Evolutionary conservation across 2,888 invertebrate species (phyloP), one percentile per base, ranked within the genome.

Genomic region (Lycocerus yunnanus): DNA sequence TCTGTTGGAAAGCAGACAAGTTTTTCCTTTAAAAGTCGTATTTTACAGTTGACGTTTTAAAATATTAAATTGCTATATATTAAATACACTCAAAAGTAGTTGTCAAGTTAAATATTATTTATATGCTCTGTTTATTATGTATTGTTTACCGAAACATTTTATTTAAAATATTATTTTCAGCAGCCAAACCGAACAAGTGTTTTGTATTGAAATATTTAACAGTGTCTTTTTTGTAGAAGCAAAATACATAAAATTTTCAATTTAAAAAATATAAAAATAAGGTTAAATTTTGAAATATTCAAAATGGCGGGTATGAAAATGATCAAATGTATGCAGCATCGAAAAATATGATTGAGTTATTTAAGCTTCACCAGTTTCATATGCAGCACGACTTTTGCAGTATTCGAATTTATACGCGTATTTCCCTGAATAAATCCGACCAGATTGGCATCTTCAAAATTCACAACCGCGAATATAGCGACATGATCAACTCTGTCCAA

Each of bases 371-470:
- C 69, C 75, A 75, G 75, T 72, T 75, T 75, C 75, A 72, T 72
- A 69, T 75, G 75, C 71, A 72, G 66, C 65, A 65, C 71, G 72
- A 75, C 69, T 71, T 73, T 74, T 74, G 58, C 74, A 27, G 75
- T 75, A 75, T 75, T 65, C 63, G 75, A 75, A 75, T 72, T 75
- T 75, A 74, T 74, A 70, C 75, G 72, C 72, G 75, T 75, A 75
- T 70, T 75, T 75, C 72, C 72, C 75, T 68, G 75, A 75, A 75
- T 72, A 73, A 75, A 72, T 75, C 72, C 67, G 67, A 70, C 67
- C 66, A 72, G 72, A 75, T 72, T 75, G 75, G 72, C 75, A 70
- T 72, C 75, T 72, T 72, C 75, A 72, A 72, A 75, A 72, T 70
- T 75, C 75, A 71, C 75, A 72, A 67, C 72, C 75, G 68, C 74